Base-by-base conservation (phyloP, 2,888 invertebrate species). In the Cenopis cana region DNA sequence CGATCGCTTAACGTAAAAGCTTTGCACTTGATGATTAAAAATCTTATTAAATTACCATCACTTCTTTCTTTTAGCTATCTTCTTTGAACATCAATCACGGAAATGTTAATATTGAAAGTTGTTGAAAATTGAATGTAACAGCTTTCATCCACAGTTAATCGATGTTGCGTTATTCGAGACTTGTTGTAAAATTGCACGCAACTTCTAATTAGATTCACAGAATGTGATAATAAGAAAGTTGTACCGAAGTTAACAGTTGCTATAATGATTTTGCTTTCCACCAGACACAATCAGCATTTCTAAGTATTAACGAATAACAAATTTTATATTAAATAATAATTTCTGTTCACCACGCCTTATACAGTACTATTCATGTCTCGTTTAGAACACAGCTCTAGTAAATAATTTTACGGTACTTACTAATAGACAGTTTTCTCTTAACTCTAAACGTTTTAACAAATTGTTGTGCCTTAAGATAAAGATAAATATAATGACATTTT, bases 21-120 rank as follows among this genome's bases (percentile, higher is more conserved):
- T 83, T 80, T 74, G 76, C 78, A 78, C 77, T 81, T 78, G 74
- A 80, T 82, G 80, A 84, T 85, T 81, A 78, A 79, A n/a, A 78
- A 78, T 69, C 75, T 74, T 74, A 71, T 71, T 61, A 67, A 71
- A 69, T 73, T 73, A 69, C 64, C 65, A 60, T 68, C 69, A 73
- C 69, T 66, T 56, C 60, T 66, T 70, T 60, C 52, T 69, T 62
- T 69, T 61, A 59, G 24, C 49, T 61, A 55, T 24, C 54, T 54
- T 68, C 62, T 60, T 64, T 54, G 29, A 29, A 18, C 41, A 50
- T 69, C 20, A 69, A 69, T 69, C 65, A 59, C 46, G 20, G 29
- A 52, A 66, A 70, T 52, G 65, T 66, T 66, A 70, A 70, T 46
- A 70, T 74, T 72, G 78, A 77, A 75, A 76, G 74, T 68, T 74